These are phyloP conservation scores for Cheilosia scutellata DNA, from an alignment of 2,888 invertebrate genomes.

Conservation along the genomic window DNA sequence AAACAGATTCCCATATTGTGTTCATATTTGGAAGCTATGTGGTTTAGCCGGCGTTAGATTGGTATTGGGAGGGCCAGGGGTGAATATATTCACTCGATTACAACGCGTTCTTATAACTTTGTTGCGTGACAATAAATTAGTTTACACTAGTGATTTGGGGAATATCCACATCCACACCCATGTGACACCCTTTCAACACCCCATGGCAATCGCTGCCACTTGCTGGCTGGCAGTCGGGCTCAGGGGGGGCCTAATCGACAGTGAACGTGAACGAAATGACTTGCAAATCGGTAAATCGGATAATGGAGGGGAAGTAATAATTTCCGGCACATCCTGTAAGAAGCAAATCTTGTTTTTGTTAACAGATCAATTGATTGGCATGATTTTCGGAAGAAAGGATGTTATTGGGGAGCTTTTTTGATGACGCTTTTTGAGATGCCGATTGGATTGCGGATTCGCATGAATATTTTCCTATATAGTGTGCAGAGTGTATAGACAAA, in stretches of 20 bases:
- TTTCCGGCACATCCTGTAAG: constrained; percentile 75
- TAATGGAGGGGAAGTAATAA: constrained; percentile 76
- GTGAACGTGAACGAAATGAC: constrained; percentile 73
- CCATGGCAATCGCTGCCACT: constrained; percentile 23
- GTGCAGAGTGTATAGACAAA: constrained; percentile 3
- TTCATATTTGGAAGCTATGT: constrained; percentile 50
- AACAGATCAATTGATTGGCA: constrained; percentile 76
- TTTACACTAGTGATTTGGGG: constrained; percentile 54
- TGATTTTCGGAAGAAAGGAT: constrained; percentile 69
- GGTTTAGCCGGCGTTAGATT: neutral
- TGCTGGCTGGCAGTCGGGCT: constrained; percentile 34
- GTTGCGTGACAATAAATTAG: constrained; percentile 74
- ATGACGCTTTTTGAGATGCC: constrained; percentile 41
- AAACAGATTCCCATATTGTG: constrained; percentile 55
- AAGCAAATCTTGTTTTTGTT: constrained; percentile 76
- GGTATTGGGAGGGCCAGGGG: neutral
- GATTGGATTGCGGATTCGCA: constrained; percentile 2
- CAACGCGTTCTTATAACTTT: constrained; percentile 56
- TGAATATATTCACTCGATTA: constrained; percentile 3
- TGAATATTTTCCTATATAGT: neutral
- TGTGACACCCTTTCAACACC: constrained; percentile 41
- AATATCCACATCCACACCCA: constrained; percentile 41
- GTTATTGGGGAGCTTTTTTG: constrained; percentile 48
- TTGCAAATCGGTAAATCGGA: constrained; percentile 76
- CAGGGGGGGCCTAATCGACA: constrained; percentile 68